Conservation (phyloP, 2,797 vertebrate species). For the Sebastes vulpes region DNA sequence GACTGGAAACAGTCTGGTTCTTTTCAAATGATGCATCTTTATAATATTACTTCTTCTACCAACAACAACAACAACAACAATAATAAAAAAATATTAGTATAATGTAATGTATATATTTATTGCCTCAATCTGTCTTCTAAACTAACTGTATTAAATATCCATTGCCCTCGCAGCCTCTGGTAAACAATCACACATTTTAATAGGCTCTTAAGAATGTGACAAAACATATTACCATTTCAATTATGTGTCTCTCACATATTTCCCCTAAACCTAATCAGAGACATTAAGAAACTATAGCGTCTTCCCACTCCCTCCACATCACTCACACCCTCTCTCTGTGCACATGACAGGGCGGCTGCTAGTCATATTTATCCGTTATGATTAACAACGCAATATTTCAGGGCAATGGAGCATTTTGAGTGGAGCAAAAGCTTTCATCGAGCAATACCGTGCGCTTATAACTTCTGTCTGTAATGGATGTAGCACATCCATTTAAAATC, state of each 20-base stretch:
- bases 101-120: conserved; percentile 1
- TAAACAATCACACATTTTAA: conserved; percentile 66
- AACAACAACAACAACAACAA: neutral
- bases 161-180: conserved; percentile 27
- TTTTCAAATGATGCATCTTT: neutral
- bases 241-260: conserved; percentile 53
- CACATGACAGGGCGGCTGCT: conserved; percentile 17
- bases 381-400: conserved; percentile 64
- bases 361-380: conserved; percentile 55
- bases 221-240: conserved; percentile 60
- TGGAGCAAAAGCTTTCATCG: conserved; percentile 41
- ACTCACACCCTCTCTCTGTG: conserved; percentile 30
- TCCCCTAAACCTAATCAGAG: conserved; percentile 48
- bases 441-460: conserved; percentile 17
- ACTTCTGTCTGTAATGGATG: conserved; percentile 56
- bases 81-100: neutral
- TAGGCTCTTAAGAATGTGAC: conserved; percentile 42
- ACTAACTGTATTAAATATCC: conserved; percentile 34
- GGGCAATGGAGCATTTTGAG: conserved; percentile 43
- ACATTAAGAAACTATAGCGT: conserved; percentile 47
- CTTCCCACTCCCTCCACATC: conserved; percentile 36
- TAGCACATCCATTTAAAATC: conserved; percentile 64
- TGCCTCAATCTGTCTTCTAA: neutral
- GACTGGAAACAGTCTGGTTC: neutral
- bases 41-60: neutral